Percentiles rank a stretch among this genome's conserved stretches.
Evolutionary conservation across 2,797 vertebrate species (phyloP).

Genomic region (Sciaenops ocellatus): DNA sequence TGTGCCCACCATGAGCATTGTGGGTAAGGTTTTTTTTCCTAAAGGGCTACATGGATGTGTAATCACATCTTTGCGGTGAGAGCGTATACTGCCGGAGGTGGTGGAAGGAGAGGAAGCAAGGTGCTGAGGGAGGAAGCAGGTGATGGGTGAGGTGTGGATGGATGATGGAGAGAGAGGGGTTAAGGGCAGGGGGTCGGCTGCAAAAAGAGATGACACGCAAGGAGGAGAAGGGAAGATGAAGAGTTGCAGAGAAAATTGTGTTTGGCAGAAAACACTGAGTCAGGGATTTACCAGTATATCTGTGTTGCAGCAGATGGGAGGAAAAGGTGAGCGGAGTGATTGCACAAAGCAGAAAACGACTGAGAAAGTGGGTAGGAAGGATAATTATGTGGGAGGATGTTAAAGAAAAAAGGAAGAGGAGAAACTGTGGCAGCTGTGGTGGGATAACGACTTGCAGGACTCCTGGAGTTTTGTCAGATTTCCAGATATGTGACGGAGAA

Average conservation of each 20-base stretch:
- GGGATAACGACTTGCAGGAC: conserved; percentile 34
- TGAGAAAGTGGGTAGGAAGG: not conserved
- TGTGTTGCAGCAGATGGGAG: conserved; percentile 26
- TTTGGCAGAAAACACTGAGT: conserved; percentile 57
- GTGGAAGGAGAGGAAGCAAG: conserved; percentile 14
- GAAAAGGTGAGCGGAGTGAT: conserved; percentile 25
- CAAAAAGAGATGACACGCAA: not conserved
- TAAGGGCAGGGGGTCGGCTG: conserved; percentile 32
- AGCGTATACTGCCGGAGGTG: conserved; percentile 39
- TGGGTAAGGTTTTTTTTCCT: conserved; percentile 65
- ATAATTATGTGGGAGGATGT: conserved; percentile 24
- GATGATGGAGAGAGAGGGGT: conserved; percentile 23
- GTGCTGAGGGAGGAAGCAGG: conserved; percentile 35
- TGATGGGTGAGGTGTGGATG: conserved; percentile 43
- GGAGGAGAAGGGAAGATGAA: conserved; percentile 56
- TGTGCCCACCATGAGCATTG: conserved; percentile 26
- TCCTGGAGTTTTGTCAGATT: conserved; percentile 53
- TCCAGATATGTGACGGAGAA: conserved; percentile 23
- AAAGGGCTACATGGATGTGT: conserved; percentile 78
- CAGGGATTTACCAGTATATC: conserved; percentile 46
- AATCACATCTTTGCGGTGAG: conserved; percentile 73
- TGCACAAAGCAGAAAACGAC: conserved; percentile 20
- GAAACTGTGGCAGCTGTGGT: conserved; percentile 28
- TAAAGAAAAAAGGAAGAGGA: conserved; percentile 20
- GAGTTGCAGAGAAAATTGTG: conserved; percentile 56